These are phyloP conservation scores for Stenotaenia linearis DNA, from an alignment of 2,888 invertebrate species.

Conservation along the genomic window DNA sequence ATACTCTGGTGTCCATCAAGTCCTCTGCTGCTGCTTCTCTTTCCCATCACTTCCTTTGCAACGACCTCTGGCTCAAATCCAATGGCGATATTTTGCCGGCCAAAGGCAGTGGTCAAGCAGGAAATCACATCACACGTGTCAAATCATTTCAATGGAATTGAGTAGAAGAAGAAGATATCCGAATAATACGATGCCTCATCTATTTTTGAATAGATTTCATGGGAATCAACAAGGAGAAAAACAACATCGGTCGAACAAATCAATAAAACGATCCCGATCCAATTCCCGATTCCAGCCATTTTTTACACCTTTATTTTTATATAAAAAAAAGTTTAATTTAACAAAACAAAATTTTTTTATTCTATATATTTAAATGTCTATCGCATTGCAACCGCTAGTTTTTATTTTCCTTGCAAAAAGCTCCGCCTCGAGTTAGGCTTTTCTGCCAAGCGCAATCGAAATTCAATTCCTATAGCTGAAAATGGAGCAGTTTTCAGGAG, in stretches of 20 bases:
- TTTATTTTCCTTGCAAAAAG: constrained; percentile 3
- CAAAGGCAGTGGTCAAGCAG: constrained; percentile 19
- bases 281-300: not conserved
- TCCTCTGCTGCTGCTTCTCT: constrained; percentile 1
- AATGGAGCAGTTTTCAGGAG: constrained; percentile 6
- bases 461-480: constrained; percentile 24
- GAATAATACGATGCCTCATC: constrained; percentile 10
- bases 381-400: not conserved
- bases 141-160: constrained; percentile 28
- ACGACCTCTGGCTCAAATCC: constrained; percentile 21
- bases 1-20: not conserved
- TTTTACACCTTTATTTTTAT: not conserved
- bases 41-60: constrained; percentile 8
- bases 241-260: not conserved
- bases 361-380: not conserved
- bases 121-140: constrained; percentile 27
- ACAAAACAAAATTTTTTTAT: not conserved
- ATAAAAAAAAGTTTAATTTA: not conserved
- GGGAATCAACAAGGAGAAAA: not conserved
- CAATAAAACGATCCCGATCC: not conserved
- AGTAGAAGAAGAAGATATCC: not conserved
- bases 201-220: constrained; percentile 2
- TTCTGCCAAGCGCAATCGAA: constrained; percentile 8
- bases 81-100: constrained; percentile 19
- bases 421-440: constrained; percentile 21